Evolutionary conservation across 1,140 invertebrate genomes (phyloP), one percentile per base, ranked within the genome.

Genomic region (Araneus ventricosus): DNA sequence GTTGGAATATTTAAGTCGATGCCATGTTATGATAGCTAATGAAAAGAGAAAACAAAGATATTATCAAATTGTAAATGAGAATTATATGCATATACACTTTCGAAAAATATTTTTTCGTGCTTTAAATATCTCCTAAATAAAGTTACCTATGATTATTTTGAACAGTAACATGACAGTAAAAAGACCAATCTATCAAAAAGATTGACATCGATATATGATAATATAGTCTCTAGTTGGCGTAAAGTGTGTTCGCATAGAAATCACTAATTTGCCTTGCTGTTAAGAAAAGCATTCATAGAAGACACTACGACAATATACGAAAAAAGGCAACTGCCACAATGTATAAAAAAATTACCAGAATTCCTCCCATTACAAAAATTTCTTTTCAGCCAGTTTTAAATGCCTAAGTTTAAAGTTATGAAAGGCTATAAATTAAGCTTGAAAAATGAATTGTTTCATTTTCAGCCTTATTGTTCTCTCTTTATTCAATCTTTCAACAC

Each of bases 401-500:
- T 63, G 22, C 59, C 24, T 63, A 63, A 63, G 59, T 63, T 22
- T 24, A 63, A 63, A n/a, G 59, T 63, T 30, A 30, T 70, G 27
- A n/a, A 70, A 70, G 10, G 63, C 27, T 70, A 70, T 70, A 70
- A 34, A 70, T 70, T 70, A 37, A 75, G 70, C 30, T 75, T 75
- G 27, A 34, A 75, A 34, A 75, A 37, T 34, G 67, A 75, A 75
- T 30, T 75, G 70, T 75, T 80, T 90, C 88, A 90, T 70, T 90
- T 79, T 63, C 61, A 90, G 45, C 30, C 14, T 67, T 59, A 90
- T 90, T 90, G 70, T 80, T 90, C 70, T 80, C 27, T 67, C 27
- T 52, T 90, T 79, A 80, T 90, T 61, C 67, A 80, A 90, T 90
- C 88, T 57, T 90, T 90, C 88, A 90, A 90, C 88, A 84, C 75